phyloP scores from a whole-genome alignment of 2,888 invertebrate genomes.

The Cephus rjabovi region DNA sequence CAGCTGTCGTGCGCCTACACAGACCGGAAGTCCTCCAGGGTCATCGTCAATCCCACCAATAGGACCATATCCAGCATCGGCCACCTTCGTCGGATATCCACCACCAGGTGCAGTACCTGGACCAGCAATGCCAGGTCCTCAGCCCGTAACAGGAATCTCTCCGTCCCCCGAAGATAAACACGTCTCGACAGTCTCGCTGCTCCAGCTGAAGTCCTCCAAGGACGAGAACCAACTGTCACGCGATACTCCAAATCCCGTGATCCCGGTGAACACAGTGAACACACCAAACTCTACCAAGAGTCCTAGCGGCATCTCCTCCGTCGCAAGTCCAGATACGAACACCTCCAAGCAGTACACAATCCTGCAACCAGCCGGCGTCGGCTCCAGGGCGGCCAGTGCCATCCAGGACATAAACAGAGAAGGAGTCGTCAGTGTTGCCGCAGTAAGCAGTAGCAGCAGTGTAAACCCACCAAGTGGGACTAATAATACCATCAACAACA shows the following conservation, averaged over 20 bases:
- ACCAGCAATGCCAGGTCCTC: conserved; percentile 57
- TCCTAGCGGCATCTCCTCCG: conserved; percentile 53
- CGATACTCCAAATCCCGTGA: conserved; percentile 41
- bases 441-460: conserved; percentile 64
- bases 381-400: conserved; percentile 84
- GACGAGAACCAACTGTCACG: conserved; percentile 51
- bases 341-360: conserved; percentile 87
- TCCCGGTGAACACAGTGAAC: conserved; percentile 51
- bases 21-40: conserved; percentile 25
- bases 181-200: conserved; percentile 61
- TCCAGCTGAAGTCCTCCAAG: conserved; percentile 68
- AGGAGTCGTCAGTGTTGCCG: conserved; percentile 73
- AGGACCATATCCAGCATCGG: conserved; percentile 77
- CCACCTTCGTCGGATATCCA: conserved; percentile 80
- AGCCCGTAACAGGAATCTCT: conserved; percentile 52
- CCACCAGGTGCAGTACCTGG: conserved; percentile 56
- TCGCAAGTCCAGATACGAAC: conserved; percentile 67
- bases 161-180: conserved; percentile 63
- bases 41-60: conserved; percentile 64
- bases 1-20: conserved; percentile 52
- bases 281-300: conserved; percentile 38
- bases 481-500: conserved; percentile 50
- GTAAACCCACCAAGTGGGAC: conserved; percentile 36
- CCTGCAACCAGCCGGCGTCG: conserved; percentile 84
- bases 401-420: conserved; percentile 82